Percentiles rank a stretch among this genome's conserved stretches.
phyloP scores from a whole-genome alignment of 2,797 vertebrate species.

The Varecia variegata region DNA sequence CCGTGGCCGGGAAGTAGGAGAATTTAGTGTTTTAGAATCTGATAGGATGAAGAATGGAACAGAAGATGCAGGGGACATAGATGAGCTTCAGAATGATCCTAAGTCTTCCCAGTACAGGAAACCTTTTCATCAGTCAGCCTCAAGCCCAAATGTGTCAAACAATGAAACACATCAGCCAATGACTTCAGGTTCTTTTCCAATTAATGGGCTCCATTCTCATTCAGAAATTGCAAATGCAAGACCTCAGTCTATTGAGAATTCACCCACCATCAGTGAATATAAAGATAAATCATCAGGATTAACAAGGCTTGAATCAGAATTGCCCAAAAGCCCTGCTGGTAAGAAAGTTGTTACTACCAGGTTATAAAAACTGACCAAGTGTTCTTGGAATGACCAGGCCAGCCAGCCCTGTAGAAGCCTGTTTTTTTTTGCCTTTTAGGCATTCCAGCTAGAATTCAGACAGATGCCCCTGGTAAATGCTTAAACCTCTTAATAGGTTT shows the following conservation, averaged over 20 bases:
- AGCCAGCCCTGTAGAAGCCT: not conserved
- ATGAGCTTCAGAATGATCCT: conserved; percentile 43
- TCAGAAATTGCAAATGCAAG: conserved; percentile 57
- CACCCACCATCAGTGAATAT: not conserved
- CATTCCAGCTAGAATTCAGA: not conserved
- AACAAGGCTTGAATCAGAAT: conserved; percentile 65
- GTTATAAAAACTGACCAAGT: not conserved
- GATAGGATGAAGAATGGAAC: conserved; percentile 57
- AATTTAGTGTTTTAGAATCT: conserved; percentile 85
- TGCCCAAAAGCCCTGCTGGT: conserved; percentile 80
- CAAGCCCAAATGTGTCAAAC: conserved; percentile 29
- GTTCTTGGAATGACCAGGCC: not conserved
- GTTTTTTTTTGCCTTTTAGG: not conserved
- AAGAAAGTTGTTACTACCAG: conserved; percentile 75
- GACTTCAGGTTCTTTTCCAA: not conserved
- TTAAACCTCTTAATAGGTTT: not conserved
- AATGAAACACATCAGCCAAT: not conserved
- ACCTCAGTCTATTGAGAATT: conserved; percentile 55
- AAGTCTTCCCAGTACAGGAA: conserved; percentile 6
- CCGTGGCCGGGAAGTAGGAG: conserved; percentile 79
- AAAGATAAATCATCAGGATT: conserved; percentile 65
- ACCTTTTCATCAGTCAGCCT: conserved; percentile 43
- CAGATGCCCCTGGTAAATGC: not conserved
- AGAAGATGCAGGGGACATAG: conserved; percentile 1
- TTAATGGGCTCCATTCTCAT: conserved; percentile 4